A percentile compares a stretch with the other conserved stretches of the same genome.
These are phyloP conservation scores for Uloborus plumipes DNA, from an alignment of 2,888 invertebrate species.

Conservation along the genomic window DNA sequence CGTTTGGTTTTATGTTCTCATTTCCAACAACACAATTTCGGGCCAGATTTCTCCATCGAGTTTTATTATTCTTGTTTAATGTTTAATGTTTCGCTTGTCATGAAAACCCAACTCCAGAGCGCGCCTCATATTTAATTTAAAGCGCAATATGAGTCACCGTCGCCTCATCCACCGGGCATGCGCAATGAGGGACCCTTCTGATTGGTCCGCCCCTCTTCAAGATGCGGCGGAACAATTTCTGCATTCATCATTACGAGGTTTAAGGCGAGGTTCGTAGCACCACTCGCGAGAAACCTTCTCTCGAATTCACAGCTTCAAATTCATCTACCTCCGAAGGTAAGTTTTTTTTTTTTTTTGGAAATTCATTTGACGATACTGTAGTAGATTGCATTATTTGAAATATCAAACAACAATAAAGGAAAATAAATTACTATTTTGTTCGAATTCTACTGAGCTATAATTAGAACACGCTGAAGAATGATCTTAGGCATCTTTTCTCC, in stretches of 20 bases:
- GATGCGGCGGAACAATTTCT: constrained; percentile 25
- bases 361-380: neutral
- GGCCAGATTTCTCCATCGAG: neutral
- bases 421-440: too few species aligned
- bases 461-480: too few species aligned
- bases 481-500: too few species aligned
- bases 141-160: neutral
- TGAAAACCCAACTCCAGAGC: too few species aligned
- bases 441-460: too few species aligned
- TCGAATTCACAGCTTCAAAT: too few species aligned
- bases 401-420: too few species aligned
- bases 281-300: constrained; percentile 25
- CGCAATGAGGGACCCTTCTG: neutral
- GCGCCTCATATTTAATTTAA: too few species aligned
- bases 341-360: neutral
- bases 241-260: constrained; percentile 40
- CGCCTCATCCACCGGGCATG: neutral
- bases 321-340: too few species aligned
- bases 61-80: neutral
- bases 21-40: neutral
- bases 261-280: constrained; percentile 58
- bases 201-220: constrained; percentile 26
- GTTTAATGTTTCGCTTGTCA: too few species aligned
- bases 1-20: too few species aligned
- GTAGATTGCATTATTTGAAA: too few species aligned